Conservation (phyloP, 2,113 vertebrate species). For the Diglossa brunneiventris region DNA sequence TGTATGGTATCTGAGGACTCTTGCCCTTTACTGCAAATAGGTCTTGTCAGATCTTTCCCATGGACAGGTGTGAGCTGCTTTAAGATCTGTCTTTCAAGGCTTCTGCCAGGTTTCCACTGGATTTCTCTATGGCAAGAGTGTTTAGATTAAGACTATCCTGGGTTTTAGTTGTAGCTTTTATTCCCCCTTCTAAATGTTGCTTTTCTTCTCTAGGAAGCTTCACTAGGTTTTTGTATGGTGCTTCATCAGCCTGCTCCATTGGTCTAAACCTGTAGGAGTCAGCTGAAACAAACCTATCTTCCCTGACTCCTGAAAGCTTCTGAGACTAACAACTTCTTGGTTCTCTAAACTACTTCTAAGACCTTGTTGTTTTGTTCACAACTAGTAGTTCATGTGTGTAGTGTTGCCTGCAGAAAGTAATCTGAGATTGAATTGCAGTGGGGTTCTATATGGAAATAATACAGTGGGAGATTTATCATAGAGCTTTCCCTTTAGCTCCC, state of each 20-base stretch:
- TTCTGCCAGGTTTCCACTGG: neutral
- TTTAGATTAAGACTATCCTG: neutral
- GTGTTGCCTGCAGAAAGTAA: neutral
- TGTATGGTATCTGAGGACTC: neutral
- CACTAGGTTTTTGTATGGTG: neutral
- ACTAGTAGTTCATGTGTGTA: neutral
- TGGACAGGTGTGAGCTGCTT: conserved; percentile 18
- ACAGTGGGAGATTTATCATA: neutral
- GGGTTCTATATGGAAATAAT: neutral
- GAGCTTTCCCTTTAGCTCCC: neutral
- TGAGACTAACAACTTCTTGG: neutral
- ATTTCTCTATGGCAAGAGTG: neutral
- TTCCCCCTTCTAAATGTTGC: neutral
- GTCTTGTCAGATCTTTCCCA: neutral
- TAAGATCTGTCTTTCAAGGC: neutral
- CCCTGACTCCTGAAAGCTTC: neutral
- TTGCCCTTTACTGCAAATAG: conserved; percentile 35
- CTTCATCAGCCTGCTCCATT: neutral
- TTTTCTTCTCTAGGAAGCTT: neutral
- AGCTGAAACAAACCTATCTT: accelerated
- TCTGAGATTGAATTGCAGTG: neutral
- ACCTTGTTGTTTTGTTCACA: neutral
- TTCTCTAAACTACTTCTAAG: neutral
- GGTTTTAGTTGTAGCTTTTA: neutral
- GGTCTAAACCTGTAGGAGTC: neutral